These are phyloP conservation scores for Upupa epops DNA, from an alignment of 2,113 vertebrate species.

Conservation along the genomic window DNA sequence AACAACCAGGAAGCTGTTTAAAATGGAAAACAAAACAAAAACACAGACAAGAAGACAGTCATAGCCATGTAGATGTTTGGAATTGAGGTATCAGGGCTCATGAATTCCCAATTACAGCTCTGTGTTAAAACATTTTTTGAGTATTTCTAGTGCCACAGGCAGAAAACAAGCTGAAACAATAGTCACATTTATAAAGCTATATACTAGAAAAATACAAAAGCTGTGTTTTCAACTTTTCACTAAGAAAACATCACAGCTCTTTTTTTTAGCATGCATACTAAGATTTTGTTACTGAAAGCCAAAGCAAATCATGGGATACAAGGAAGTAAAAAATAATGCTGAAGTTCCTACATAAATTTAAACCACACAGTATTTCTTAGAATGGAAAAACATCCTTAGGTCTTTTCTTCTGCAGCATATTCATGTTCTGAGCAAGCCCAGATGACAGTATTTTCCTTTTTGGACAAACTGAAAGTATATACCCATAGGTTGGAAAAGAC, in stretches of 20 bases:
- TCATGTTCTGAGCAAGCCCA: neutral
- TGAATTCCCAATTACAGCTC: neutral
- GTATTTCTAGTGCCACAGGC: neutral
- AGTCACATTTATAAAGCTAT: neutral
- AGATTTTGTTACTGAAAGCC: neutral
- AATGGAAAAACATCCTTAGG: neutral
- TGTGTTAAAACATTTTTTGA: neutral
- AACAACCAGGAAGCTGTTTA: neutral
- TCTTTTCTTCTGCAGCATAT: neutral
- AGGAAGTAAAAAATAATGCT: neutral
- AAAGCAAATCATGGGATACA: neutral
- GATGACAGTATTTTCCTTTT: neutral
- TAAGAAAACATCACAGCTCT: neutral
- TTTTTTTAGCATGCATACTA: neutral
- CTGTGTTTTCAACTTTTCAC: neutral
- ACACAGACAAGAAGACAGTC: neutral
- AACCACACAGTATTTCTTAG: neutral
- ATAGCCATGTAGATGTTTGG: neutral
- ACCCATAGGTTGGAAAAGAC: too few species aligned
- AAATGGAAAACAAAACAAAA: neutral
- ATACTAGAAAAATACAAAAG: neutral
- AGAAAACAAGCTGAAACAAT: conserved; percentile 16
- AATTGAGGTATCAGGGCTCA: neutral
- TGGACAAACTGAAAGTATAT: neutral
- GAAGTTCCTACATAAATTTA: neutral